Conservation (phyloP, 2,797 vertebrate genomes). For the Chaunax sp. region DNA sequence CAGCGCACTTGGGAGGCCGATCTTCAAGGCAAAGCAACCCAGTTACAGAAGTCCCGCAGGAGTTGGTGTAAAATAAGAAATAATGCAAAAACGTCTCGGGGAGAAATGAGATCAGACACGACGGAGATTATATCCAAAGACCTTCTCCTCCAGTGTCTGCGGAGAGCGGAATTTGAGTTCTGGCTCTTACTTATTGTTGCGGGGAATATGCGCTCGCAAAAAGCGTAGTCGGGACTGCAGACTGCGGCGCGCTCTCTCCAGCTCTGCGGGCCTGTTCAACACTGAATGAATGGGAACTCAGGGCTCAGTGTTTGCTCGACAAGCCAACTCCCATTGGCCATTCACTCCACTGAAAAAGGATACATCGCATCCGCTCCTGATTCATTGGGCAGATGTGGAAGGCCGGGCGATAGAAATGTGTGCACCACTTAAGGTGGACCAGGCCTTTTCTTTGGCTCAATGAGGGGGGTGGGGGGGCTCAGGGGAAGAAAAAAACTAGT, state of each 20-base stretch:
- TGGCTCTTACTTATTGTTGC: conserved; percentile 46
- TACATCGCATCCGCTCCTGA: conserved; percentile 85
- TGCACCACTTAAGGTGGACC: conserved; percentile 83
- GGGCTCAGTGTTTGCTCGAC: conserved; percentile 81
- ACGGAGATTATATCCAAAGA: conserved; percentile 63
- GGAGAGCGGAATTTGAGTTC: background rate
- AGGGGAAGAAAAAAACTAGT: conserved; percentile 20
- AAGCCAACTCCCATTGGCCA: conserved; percentile 83
- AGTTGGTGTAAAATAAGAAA: conserved; percentile 13
- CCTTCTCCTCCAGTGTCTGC: conserved; percentile 11
- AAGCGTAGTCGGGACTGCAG: conserved; percentile 47
- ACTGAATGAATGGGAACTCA: conserved; percentile 86
- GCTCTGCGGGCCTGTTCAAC: conserved; percentile 73
- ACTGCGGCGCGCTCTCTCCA: conserved; percentile 51
- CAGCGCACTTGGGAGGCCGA: conserved; percentile 66
- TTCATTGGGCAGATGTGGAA: conserved; percentile 85
- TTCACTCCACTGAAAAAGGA: conserved; percentile 84
- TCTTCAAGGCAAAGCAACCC: conserved; percentile 33
- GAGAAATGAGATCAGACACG: conserved; percentile 4
- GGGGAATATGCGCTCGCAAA: conserved; percentile 54
- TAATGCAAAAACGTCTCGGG: background rate
- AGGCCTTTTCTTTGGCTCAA: conserved; percentile 18
- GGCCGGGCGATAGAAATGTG: conserved; percentile 76
- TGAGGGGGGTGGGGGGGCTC: conserved; percentile 12
- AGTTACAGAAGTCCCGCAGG: conserved; percentile 53